Evolutionary conservation across 2,797 vertebrate genomes (phyloP), one percentile per base, ranked within the genome.

Genomic region (Sebastes paucispinis): DNA sequence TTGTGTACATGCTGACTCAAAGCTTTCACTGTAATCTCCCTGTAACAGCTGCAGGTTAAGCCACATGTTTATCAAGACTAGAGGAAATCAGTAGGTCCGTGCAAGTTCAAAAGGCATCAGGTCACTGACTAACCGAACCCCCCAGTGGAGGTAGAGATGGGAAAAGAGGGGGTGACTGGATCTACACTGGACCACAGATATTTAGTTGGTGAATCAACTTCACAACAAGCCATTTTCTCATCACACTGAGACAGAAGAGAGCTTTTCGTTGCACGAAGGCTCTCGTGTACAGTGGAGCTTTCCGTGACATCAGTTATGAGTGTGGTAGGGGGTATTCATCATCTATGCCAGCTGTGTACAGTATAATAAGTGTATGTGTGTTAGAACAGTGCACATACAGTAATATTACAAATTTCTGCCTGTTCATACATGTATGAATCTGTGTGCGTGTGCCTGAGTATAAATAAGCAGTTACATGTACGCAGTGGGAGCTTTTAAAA

Each of bases 41-140:
- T 68, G 32, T 25, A 88, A 80, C 90, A 93, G 92, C 91, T 93
- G 91, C 65, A 91, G 57, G 22, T 86, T 84, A 58, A 88, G 79
- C 91, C 92, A 87, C 91, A 93, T 93, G 88, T 93, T 93, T 93
- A 90, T 88, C 72, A 68, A 73, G 60, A 65, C 34, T 11, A n/a
- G 24, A 55, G 75, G 75, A 80, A 81, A 84, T 71, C 77, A 75
- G 83, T 29, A 9, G 71, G 62, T 85, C 62, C 22, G 8, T 29
- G 81, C 24, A 77, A 88, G 86, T 91, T 91, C 86, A 92, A 90
- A 92, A 81, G 82, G 57, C 62, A 77, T 77, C 75, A 75, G 89
- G 84, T 88, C 82, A 81, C 74, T 91, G 89, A 90, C 80, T 89
- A 87, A 89, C 64, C 39, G 11, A 85, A 65, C 69, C 73, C 65